phyloP scores from a whole-genome alignment of 1,140 invertebrate genomes.

The Camponotus vicinus region DNA sequence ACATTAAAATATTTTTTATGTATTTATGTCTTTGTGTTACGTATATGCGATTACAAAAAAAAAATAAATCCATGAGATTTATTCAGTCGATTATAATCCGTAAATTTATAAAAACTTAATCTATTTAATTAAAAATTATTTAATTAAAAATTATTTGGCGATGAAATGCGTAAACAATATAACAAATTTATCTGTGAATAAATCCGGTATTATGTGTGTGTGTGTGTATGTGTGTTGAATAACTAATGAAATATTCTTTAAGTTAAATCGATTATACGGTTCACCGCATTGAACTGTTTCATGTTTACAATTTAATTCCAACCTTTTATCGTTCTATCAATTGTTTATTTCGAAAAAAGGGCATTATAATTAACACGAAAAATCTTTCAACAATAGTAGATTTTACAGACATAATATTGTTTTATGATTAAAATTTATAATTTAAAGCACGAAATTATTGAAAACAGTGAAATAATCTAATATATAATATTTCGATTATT shows the following conservation, averaged over 20 bases:
- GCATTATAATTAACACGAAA: slow-evolving; percentile 19
- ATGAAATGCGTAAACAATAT: slow-evolving; percentile 38
- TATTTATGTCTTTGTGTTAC: neutral
- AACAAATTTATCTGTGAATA: slow-evolving; percentile 25
- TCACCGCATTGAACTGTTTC: slow-evolving; percentile 22
- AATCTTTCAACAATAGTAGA: neutral
- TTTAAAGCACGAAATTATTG: neutral
- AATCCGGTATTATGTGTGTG: neutral
- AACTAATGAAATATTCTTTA: slow-evolving; percentile 40
- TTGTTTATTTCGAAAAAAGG: slow-evolving; percentile 34
- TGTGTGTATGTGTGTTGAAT: neutral
- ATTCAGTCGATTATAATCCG: neutral
- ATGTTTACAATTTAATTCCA: slow-evolving; percentile 34
- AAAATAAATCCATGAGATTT: neutral
- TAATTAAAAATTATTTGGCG: neutral
- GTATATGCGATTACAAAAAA: neutral
- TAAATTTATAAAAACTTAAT: slow-evolving; percentile 30
- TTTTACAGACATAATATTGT: neutral
- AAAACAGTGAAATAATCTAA: neutral
- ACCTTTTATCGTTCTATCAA: neutral
- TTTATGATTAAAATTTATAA: slow-evolving; percentile 7
- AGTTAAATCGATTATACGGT: slow-evolving; percentile 56
- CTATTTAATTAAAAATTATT: slow-evolving; percentile 10
- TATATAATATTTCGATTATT: neutral
- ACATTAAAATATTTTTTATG: neutral